Conservation (phyloP, 2,888 invertebrate genomes). For the Agonopterix subpropinquella region DNA sequence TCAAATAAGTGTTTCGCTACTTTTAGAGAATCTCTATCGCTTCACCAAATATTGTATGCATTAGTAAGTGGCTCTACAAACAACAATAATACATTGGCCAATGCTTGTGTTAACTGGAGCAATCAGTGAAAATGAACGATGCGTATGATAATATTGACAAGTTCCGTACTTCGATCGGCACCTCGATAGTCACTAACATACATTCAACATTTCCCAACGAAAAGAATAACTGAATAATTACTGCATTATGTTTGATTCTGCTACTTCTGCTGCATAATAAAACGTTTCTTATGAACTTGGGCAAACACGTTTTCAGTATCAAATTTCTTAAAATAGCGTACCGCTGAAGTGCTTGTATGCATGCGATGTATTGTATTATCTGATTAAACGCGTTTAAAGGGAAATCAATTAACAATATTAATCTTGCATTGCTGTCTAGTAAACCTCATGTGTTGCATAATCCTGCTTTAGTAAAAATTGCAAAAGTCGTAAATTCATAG, state of each 20-base stretch:
- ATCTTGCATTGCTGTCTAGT: too few relatives aligned
- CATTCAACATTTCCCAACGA: slow-evolving; percentile 1
- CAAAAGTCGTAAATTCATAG: not conserved
- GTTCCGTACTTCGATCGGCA: slow-evolving; percentile 11
- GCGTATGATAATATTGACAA: slow-evolving; percentile 20
- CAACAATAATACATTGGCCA: slow-evolving; percentile 16
- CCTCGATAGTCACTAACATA: slow-evolving; percentile 6
- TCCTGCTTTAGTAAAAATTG: too few relatives aligned
- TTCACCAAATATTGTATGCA: not conserved
- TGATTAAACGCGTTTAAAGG: too few relatives aligned
- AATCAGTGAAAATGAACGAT: slow-evolving; percentile 19
- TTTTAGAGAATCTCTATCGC: not conserved
- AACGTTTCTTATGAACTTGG: too few relatives aligned
- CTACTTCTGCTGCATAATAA: too few relatives aligned
- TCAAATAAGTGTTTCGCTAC: too few relatives aligned
- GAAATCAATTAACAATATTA: too few relatives aligned
- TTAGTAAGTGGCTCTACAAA: slow-evolving; percentile 1
- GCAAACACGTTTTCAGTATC: not conserved
- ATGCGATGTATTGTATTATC: not conserved
- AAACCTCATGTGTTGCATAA: too few relatives aligned
- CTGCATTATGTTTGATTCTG: too few relatives aligned
- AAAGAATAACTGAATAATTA: not conserved
- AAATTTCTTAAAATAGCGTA: not conserved
- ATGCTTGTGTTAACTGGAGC: slow-evolving; percentile 27
- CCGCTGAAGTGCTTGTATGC: not conserved